Evolutionary conservation across 1,140 invertebrate species (phyloP).

Genomic region (honey bee (Apis mellifera)): DNA sequence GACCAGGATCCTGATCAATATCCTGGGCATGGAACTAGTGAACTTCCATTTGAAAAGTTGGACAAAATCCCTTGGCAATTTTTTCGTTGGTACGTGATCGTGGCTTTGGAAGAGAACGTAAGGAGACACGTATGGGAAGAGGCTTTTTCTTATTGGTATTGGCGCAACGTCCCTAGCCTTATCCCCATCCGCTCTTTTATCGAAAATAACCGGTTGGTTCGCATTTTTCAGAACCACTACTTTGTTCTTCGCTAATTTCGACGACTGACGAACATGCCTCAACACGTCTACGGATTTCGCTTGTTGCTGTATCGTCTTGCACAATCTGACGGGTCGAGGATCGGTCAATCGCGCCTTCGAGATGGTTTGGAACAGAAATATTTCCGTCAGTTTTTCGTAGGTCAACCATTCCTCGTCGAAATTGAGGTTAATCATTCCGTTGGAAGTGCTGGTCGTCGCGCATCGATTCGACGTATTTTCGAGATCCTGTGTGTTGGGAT

Average conservation of each 20-base stretch:
- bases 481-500: not conserved
- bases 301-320: not conserved
- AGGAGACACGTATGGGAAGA: slow-evolving; percentile 22
- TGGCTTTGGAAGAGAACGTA: slow-evolving; percentile 24
- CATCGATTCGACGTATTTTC: not conserved
- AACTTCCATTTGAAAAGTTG: slow-evolving; percentile 24
- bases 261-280: no score
- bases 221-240: not conserved
- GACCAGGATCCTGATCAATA: slow-evolving; percentile 7
- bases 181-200: slow-evolving; percentile 23
- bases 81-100: not conserved
- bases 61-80: not conserved
- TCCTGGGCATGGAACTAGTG: not conserved
- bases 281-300: not conserved
- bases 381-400: slow-evolving; percentile 24
- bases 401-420: slow-evolving; percentile 25
- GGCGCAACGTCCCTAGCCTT: not conserved
- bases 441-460: slow-evolving; percentile 8
- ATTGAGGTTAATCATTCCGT: slow-evolving; percentile 23
- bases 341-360: not conserved
- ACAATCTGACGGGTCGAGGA: not conserved
- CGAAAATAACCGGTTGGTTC: not conserved
- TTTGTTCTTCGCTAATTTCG: not conserved
- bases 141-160: slow-evolving; percentile 1
- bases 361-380: not conserved